Conservation (phyloP, 2,113 vertebrate genomes). For the Lynx canadensis region DNA sequence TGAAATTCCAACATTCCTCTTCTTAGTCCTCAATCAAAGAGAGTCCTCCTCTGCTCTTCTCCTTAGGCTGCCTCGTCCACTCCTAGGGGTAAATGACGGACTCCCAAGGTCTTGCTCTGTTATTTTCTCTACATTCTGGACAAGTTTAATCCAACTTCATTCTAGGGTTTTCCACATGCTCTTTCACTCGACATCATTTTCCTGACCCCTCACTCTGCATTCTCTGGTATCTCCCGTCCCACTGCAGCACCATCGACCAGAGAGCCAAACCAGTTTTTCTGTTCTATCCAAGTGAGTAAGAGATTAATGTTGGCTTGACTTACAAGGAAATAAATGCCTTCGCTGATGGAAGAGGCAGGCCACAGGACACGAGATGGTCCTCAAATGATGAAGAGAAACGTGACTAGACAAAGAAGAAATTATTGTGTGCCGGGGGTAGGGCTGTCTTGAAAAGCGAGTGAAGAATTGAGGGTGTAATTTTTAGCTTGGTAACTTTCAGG, state of each 20-base stretch:
- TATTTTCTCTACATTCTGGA: not conserved
- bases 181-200: not conserved
- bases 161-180: not conserved
- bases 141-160: not conserved
- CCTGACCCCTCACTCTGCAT: not conserved
- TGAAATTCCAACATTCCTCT: not conserved
- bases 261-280: not conserved
- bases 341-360: not conserved
- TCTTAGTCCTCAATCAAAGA: not conserved
- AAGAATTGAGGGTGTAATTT: not conserved
- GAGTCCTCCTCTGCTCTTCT: not conserved
- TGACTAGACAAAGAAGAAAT: not conserved
- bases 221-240: not conserved
- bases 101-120: not conserved
- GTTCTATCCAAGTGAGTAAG: not conserved
- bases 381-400: not conserved
- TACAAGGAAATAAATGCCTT: slow-evolving; percentile 33
- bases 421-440: not conserved
- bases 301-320: slow-evolving; percentile 4
- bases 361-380: not conserved
- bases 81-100: not conserved
- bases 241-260: not conserved
- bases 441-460: slow-evolving; percentile 10
- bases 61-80: not conserved
- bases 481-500: slow-evolving; percentile 20